phyloP scores from a whole-genome alignment of 2,888 invertebrate species.

The Laothoe populi region DNA sequence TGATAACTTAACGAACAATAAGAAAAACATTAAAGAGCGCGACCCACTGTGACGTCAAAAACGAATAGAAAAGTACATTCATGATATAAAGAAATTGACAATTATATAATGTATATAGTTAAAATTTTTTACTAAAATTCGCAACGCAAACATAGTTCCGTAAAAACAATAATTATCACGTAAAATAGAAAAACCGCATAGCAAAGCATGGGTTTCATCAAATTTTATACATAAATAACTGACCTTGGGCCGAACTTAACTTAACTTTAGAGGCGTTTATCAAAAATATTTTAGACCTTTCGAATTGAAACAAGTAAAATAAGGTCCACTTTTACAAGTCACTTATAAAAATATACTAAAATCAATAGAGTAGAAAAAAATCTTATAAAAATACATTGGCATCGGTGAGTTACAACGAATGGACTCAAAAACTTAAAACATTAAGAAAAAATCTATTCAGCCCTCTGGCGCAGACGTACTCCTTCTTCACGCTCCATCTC shows the following conservation, averaged over 20 bases:
- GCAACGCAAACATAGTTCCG: not conserved
- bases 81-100: not conserved
- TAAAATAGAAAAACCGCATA: not conserved
- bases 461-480: not conserved
- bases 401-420: constrained; percentile 1
- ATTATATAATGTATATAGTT: too few species aligned
- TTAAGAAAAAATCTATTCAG: not conserved
- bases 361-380: constrained; percentile 8
- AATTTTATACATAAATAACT: not conserved
- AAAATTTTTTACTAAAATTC: not conserved
- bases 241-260: constrained; percentile 11
- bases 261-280: not conserved
- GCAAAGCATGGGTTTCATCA: constrained; percentile 1
- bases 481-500: not conserved
- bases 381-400: constrained; percentile 10
- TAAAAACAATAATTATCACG: not conserved
- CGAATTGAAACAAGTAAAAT: not conserved
- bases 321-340: not conserved
- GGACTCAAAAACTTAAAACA: not conserved
- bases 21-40: not conserved
- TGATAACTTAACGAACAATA: not conserved
- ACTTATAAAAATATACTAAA: constrained; percentile 6
- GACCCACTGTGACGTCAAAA: not conserved
- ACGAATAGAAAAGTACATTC: not conserved
- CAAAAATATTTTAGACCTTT: constrained; percentile 8